phyloP scores from a whole-genome alignment of 1,140 invertebrate genomes.

The Drosophila fuyamai region DNA sequence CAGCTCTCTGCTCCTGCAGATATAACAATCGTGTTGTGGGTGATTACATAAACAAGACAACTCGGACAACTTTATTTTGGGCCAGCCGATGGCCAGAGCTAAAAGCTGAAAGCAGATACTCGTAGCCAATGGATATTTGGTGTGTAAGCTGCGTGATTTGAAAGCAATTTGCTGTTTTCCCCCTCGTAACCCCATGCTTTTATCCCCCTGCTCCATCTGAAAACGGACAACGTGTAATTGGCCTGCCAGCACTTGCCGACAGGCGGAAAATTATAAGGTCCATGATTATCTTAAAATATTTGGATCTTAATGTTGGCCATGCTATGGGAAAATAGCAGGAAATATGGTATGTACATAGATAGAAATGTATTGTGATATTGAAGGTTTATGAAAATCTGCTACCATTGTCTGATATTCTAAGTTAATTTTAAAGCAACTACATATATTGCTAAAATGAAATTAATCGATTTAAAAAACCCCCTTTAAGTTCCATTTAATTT shows the following conservation, averaged over 20 bases:
- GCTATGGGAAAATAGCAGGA: background rate
- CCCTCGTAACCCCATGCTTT: slow-evolving; percentile 14
- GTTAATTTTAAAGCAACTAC: too few species aligned
- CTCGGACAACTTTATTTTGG: slow-evolving; percentile 73
- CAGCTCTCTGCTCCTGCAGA: slow-evolving; percentile 15
- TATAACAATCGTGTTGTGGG: slow-evolving; percentile 78
- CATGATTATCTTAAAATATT: slow-evolving; percentile 37
- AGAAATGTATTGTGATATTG: too few species aligned
- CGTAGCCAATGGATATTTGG: slow-evolving; percentile 26
- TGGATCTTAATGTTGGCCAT: slow-evolving; percentile 12
- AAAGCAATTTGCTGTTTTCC: slow-evolving; percentile 71
- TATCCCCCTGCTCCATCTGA: slow-evolving; percentile 9
- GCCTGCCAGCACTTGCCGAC: slow-evolving; percentile 31
- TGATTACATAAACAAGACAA: slow-evolving; percentile 77
- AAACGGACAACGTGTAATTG: slow-evolving; percentile 36
- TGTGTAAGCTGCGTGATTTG: slow-evolving; percentile 62
- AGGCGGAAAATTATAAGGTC: slow-evolving; percentile 36
- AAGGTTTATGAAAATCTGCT: too few species aligned
- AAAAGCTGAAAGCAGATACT: slow-evolving; percentile 23
- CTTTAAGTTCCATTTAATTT: background rate
- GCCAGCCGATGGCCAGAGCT: slow-evolving; percentile 1
- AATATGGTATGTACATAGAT: background rate
- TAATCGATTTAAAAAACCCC: background rate
- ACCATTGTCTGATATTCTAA: too few species aligned
- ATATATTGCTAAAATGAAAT: background rate